Evolutionary conservation across 2,113 vertebrate species (phyloP).

Genomic region (Burhinus bistriatus): DNA sequence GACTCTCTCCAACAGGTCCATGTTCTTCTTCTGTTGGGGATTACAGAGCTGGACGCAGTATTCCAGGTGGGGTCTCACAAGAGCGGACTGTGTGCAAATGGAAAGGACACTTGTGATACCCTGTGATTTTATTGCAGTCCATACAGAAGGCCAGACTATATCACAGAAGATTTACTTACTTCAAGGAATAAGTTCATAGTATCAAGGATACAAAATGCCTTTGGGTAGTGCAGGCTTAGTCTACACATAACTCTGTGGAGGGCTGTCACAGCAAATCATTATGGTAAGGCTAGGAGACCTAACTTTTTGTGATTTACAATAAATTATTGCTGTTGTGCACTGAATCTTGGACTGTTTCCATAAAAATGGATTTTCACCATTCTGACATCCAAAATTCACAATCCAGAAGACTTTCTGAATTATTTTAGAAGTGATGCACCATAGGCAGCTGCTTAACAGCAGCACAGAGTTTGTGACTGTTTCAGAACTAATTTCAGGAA

Average conservation of each 20-base stretch:
- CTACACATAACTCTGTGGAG: not conserved
- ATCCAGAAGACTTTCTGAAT: not conserved
- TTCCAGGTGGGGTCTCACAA: not conserved
- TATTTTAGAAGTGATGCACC: not conserved
- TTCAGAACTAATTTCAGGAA: not conserved
- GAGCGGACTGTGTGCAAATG: not conserved
- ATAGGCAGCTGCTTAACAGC: not conserved
- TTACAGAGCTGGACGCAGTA: not conserved
- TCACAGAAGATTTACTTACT: not conserved
- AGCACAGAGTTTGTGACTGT: not conserved
- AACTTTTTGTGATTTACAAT: not conserved
- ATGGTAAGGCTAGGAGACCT: not conserved
- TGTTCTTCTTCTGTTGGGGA: not conserved
- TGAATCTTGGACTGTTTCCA: not conserved
- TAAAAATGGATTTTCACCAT: not conserved
- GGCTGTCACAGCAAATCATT: not conserved
- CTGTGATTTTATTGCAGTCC: not conserved
- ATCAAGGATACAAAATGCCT: not conserved
- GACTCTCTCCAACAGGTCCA: not conserved
- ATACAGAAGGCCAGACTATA: not conserved
- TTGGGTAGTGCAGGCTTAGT: not conserved
- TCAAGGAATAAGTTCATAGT: not conserved
- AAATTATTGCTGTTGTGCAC: not conserved
- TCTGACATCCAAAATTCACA: not conserved
- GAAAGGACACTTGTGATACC: not conserved